A percentile compares a stretch with the other conserved stretches of the same genome.
Conservation (phyloP, 2,113 vertebrate genomes). For the Girardinichthys multiradiatus region DNA sequence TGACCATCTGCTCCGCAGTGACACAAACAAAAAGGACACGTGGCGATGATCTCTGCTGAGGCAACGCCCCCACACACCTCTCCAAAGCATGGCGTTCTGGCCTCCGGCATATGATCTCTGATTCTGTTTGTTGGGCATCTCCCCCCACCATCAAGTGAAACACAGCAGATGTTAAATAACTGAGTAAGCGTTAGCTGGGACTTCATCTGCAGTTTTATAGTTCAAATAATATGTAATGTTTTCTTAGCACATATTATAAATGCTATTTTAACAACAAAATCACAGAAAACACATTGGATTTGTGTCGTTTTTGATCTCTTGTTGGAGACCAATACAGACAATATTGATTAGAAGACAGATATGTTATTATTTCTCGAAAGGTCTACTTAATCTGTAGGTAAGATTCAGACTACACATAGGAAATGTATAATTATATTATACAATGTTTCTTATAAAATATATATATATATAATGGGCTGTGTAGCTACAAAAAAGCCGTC, state of each 20-base stretch:
- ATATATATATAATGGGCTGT: background rate
- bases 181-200: background rate
- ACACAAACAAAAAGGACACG: constrained; percentile 80
- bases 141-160: constrained; percentile 22
- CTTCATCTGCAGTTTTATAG: too few species aligned
- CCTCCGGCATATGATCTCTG: constrained; percentile 52
- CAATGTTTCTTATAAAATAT: background rate
- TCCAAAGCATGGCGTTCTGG: constrained; percentile 35
- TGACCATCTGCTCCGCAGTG: constrained; percentile 83
- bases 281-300: too few species aligned
- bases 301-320: too few species aligned
- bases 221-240: too few species aligned
- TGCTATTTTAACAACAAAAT: too few species aligned
- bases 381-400: background rate
- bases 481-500: background rate
- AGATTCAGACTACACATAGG: background rate
- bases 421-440: background rate
- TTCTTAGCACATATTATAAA: too few species aligned
- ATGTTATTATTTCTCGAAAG: background rate
- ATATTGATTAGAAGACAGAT: background rate
- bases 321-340: too few species aligned
- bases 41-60: constrained; percentile 72
- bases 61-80: constrained; percentile 65
- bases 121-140: constrained; percentile 34
- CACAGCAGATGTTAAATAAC: constrained; percentile 9